Evolutionary conservation across 1,140 invertebrate genomes (phyloP).

Genomic region (Tenebrio molitor): DNA sequence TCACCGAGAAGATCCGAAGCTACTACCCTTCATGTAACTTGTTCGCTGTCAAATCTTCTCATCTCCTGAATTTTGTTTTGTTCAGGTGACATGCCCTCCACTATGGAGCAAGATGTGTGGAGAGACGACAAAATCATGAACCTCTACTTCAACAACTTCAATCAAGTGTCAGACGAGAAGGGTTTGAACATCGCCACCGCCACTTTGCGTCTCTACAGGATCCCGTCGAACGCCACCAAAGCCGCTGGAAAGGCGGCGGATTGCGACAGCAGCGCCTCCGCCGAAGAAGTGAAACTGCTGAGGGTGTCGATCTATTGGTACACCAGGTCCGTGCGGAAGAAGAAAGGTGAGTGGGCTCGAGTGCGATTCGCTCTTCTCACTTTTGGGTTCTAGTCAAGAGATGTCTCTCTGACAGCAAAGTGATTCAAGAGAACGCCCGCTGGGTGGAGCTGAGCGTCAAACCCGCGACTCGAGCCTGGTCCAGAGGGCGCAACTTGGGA

Average conservation of each 20-base stretch:
- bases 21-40: constrained; percentile 63
- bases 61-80: constrained; percentile 22
- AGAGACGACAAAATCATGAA: constrained; percentile 70
- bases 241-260: constrained; percentile 47
- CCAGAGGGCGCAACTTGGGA: constrained; percentile 70
- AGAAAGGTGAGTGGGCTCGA: constrained; percentile 67
- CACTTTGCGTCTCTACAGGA: constrained; percentile 70
- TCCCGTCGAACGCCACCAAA: constrained; percentile 66
- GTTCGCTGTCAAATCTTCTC: background rate
- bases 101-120: constrained; percentile 72
- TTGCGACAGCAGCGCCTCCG: constrained; percentile 60
- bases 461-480: constrained; percentile 61
- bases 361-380: background rate
- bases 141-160: constrained; percentile 71
- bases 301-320: constrained; percentile 75
- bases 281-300: constrained; percentile 71
- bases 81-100: constrained; percentile 70
- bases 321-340: constrained; percentile 69
- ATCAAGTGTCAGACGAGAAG: constrained; percentile 65
- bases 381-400: constrained; percentile 54
- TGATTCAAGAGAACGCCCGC: constrained; percentile 55
- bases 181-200: constrained; percentile 69
- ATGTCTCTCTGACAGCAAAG: constrained; percentile 61
- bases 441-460: constrained; percentile 63
- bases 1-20: constrained; percentile 61